A percentile compares a stretch with the other conserved stretches of the same genome.
These are phyloP conservation scores for Fistularia tabacaria DNA, from an alignment of 2,797 vertebrate species.

Conservation along the genomic window DNA sequence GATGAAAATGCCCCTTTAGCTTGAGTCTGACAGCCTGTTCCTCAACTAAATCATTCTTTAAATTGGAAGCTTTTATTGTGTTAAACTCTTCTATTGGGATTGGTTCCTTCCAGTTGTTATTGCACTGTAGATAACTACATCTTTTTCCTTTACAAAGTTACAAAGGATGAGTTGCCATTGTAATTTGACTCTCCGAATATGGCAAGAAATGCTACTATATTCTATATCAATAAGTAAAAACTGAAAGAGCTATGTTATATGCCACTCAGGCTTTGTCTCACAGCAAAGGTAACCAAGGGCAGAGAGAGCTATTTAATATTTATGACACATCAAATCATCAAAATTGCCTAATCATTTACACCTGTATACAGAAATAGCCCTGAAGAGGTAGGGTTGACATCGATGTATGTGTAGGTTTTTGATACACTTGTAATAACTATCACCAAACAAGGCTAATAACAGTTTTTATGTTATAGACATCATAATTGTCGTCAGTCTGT, in stretches of 20 bases:
- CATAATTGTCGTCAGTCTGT: slow-evolving; percentile 75
- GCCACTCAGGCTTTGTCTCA: slow-evolving; percentile 57
- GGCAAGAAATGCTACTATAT: slow-evolving; percentile 58
- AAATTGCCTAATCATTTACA: slow-evolving; percentile 66
- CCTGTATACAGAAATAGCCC: slow-evolving; percentile 24
- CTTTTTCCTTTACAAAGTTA: slow-evolving; percentile 3
- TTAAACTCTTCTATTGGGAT: slow-evolving; percentile 1
- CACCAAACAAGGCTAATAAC: slow-evolving; percentile 76
- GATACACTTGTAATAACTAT: slow-evolving; percentile 73
- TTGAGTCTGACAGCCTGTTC: background rate
- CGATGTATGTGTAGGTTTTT: slow-evolving; percentile 60
- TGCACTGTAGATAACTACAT: too few species aligned
- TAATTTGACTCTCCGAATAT: slow-evolving; percentile 35
- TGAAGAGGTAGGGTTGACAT: slow-evolving; percentile 22
- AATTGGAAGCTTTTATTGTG: background rate
- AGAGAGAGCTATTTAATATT: slow-evolving; percentile 67
- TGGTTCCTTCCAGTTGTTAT: background rate
- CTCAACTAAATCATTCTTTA: background rate
- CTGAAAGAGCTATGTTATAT: slow-evolving; percentile 52
- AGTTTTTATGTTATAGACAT: slow-evolving; percentile 73
- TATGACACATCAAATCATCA: slow-evolving; percentile 64
- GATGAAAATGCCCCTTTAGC: too few species aligned
- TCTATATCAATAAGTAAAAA: slow-evolving; percentile 61
- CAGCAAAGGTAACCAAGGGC: slow-evolving; percentile 72
- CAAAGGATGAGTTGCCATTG: slow-evolving; percentile 32